phyloP scores from a whole-genome alignment of 2,113 vertebrate genomes.

The Pipa parva region DNA sequence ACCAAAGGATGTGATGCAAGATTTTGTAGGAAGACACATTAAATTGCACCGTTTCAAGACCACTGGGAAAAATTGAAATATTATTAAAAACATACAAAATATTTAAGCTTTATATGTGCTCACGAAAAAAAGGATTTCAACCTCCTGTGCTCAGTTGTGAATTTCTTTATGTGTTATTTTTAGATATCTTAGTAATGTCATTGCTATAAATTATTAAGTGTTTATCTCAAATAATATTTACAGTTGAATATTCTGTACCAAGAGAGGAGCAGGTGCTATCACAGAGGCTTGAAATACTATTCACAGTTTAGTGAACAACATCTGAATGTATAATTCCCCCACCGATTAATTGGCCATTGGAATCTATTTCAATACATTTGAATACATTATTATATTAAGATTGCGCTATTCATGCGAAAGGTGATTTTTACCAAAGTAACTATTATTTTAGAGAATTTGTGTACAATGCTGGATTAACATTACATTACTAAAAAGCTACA shows the following conservation, averaged over 20 bases:
- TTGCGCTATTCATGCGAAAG: conserved; percentile 1
- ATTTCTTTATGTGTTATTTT: conserved; percentile 5
- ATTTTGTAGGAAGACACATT: too few species aligned
- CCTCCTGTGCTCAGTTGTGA: not conserved
- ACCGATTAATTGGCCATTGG: conserved; percentile 31
- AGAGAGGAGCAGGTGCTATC: conserved; percentile 28
- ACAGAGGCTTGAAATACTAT: conserved; percentile 33
- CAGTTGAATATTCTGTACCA: conserved; percentile 12
- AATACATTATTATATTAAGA: conserved; percentile 17
- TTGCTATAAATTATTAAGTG: conserved; percentile 19
- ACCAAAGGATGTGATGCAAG: too few species aligned
- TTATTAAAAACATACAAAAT: not conserved
- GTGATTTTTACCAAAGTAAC: not conserved
- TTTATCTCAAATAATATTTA: conserved; percentile 31
- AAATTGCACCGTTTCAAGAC: too few species aligned
- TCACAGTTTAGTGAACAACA: conserved; percentile 21
- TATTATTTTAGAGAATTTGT: not conserved
- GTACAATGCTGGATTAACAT: not conserved
- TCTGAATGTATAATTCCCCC: conserved; percentile 25
- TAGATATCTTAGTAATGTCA: not conserved
- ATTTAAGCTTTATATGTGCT: conserved; percentile 3
- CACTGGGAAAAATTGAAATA: too few species aligned
- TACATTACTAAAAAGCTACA: not conserved
- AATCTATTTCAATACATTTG: conserved; percentile 17
- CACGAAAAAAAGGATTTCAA: not conserved